These are phyloP conservation scores for Alligator mississippiensis DNA, from an alignment of 2,113 vertebrate species.

Conservation along the genomic window DNA sequence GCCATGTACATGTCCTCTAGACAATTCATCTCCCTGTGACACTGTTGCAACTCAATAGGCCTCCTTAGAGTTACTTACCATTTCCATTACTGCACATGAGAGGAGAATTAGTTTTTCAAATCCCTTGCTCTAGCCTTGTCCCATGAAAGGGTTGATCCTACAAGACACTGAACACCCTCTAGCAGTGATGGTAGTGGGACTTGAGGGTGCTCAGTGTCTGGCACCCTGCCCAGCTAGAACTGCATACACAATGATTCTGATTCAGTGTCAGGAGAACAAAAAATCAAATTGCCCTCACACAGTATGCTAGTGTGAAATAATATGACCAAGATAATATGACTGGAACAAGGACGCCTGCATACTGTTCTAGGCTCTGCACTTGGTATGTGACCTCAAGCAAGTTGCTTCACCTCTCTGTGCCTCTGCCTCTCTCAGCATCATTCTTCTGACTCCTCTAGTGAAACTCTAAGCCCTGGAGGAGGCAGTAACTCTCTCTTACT, in stretches of 20 bases:
- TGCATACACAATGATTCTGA: too few species aligned
- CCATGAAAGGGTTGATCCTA: too few species aligned
- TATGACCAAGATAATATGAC: neutral
- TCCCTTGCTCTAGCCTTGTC: too few species aligned
- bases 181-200: too few species aligned
- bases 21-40: neutral
- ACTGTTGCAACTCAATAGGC: neutral
- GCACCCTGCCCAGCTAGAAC: too few species aligned
- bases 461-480: too few species aligned
- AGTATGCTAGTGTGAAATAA: neutral
- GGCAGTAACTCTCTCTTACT: neutral
- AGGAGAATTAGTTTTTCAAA: neutral
- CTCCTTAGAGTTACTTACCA: neutral
- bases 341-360: neutral
- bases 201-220: rapidly evolving
- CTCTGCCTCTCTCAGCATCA: neutral
- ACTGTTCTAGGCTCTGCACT: neutral
- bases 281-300: neutral
- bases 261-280: neutral
- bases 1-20: neutral
- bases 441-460: rapidly evolving
- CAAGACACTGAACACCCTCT: too few species aligned
- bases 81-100: neutral
- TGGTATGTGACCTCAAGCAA: rapidly evolving
- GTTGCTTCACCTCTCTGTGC: neutral